Conservation (phyloP, 2,113 vertebrate species). For the Lampris incognitus region DNA sequence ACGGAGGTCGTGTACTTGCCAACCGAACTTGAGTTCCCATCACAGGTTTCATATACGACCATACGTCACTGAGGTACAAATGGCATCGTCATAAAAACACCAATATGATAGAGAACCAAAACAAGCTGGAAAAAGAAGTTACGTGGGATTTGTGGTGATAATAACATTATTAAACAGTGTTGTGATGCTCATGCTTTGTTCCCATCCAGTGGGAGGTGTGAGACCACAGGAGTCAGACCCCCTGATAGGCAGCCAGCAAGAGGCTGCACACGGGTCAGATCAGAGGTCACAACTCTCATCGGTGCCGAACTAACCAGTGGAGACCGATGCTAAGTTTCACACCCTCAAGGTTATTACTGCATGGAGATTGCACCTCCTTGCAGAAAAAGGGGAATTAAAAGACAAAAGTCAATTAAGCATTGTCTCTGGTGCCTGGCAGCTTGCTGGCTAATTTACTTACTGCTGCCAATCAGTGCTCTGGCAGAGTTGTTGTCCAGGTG, state of each 20-base stretch:
- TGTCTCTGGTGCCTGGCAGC: conserved; percentile 33
- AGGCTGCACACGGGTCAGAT: conserved; percentile 33
- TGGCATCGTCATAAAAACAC: too few relatives aligned
- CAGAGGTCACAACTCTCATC: conserved; percentile 29
- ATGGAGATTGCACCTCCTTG: conserved; percentile 42
- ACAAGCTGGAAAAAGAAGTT: too few relatives aligned
- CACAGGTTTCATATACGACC: not conserved
- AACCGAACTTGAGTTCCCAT: conserved; percentile 5
- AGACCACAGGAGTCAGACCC: not conserved
- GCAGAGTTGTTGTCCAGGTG: conserved; percentile 33
- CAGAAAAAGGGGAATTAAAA: conserved; percentile 40
- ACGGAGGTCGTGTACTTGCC: not conserved
- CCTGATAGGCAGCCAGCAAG: conserved; percentile 33
- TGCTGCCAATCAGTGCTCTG: conserved; percentile 23
- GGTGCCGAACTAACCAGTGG: conserved; percentile 10
- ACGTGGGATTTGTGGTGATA: too few relatives aligned
- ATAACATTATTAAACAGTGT: too few relatives aligned
- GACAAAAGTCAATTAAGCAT: conserved; percentile 52
- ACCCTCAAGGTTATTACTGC: conserved; percentile 53
- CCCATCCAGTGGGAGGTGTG: conserved; percentile 35
- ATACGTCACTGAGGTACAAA: too few relatives aligned
- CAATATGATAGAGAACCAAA: too few relatives aligned
- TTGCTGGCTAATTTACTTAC: conserved; percentile 53
- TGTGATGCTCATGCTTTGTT: not conserved
- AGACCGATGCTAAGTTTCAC: conserved; percentile 53